These are phyloP conservation scores for Rousettus leschenaultii DNA, from an alignment of 2,113 vertebrate species.

Conservation along the genomic window DNA sequence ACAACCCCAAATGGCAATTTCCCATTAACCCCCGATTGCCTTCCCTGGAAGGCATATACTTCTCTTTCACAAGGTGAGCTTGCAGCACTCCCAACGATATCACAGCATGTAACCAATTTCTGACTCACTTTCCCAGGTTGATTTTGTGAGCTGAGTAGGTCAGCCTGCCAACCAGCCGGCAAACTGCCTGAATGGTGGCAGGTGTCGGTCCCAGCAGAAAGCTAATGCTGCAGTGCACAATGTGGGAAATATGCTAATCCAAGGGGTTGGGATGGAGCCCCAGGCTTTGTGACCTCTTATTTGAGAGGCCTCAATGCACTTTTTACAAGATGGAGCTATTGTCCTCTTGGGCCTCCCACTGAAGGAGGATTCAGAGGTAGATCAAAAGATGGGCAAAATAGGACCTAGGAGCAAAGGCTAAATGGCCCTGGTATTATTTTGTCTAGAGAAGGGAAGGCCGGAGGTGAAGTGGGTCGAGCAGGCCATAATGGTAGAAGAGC, in stretches of 20 bases:
- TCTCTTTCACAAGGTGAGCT: slow-evolving; percentile 72
- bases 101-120: slow-evolving; percentile 47
- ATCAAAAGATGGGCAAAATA: slow-evolving; percentile 53
- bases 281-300: slow-evolving; percentile 49
- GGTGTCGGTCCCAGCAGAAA: slow-evolving; percentile 43
- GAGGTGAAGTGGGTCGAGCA: neutral
- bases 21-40: slow-evolving; percentile 71
- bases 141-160: neutral
- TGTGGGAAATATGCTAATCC: slow-evolving; percentile 46
- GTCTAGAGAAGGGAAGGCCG: slow-evolving; percentile 33
- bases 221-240: neutral
- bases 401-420: slow-evolving; percentile 49
- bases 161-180: neutral
- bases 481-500: neutral
- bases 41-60: slow-evolving; percentile 13
- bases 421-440: slow-evolving; percentile 33
- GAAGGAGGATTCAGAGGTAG: neutral
- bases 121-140: slow-evolving; percentile 32
- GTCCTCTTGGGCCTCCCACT: neutral
- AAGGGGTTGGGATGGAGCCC: neutral
- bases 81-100: slow-evolving; percentile 26
- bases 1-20: slow-evolving; percentile 70
- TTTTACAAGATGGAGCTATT: slow-evolving; percentile 52
- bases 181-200: neutral
- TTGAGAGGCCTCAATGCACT: slow-evolving; percentile 16